These are phyloP conservation scores for Nettapus auritus DNA, from an alignment of 2,113 vertebrate genomes.

Conservation along the genomic window DNA sequence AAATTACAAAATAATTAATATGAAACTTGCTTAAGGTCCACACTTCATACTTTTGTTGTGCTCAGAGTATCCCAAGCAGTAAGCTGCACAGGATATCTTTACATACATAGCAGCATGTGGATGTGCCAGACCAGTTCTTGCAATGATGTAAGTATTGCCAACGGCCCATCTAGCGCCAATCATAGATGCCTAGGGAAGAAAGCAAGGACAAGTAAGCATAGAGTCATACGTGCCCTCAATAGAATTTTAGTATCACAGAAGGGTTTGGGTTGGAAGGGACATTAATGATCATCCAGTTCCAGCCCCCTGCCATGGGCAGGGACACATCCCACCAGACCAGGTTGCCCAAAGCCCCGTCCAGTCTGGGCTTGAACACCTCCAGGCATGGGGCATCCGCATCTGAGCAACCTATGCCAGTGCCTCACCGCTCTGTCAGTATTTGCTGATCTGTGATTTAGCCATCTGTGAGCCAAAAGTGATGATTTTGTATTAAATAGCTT, in stretches of 20 bases:
- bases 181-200: not conserved
- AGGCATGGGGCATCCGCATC: not conserved
- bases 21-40: not conserved
- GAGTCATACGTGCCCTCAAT: not conserved
- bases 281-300: not conserved
- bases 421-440: not conserved
- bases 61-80: not conserved
- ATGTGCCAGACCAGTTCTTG: not conserved
- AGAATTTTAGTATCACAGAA: not conserved
- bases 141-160: not conserved
- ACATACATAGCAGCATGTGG: rapidly evolving
- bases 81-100: not conserved
- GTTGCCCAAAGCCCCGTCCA: not conserved
- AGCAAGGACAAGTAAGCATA: not conserved
- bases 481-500: not conserved
- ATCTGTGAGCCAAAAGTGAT: not conserved
- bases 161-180: not conserved
- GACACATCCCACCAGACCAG: not conserved
- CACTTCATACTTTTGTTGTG: not conserved
- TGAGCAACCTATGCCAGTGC: no score
- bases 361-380: not conserved
- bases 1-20: not conserved
- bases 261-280: not conserved
- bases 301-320: no score
- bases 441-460: not conserved